Evolutionary conservation across 2,797 vertebrate genomes (phyloP).

Genomic region (Cheirogaleus major): DNA sequence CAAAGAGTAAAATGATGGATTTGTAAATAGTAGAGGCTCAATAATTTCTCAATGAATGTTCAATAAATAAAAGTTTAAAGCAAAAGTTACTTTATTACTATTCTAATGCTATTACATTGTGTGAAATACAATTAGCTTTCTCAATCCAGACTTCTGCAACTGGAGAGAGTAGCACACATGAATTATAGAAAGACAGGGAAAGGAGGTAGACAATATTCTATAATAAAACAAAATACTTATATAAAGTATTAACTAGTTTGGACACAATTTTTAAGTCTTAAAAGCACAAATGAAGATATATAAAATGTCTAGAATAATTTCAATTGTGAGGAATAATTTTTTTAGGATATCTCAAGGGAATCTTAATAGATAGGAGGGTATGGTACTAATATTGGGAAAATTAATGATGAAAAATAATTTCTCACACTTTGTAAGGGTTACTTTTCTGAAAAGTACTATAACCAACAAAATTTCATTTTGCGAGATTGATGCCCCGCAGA

Average conservation of each 20-base stretch:
- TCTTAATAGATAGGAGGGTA: not conserved
- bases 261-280: not conserved
- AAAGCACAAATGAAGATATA: not conserved
- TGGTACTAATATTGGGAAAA: not conserved
- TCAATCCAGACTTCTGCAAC: fast-evolving
- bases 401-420: not conserved
- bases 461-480: constrained; percentile 15
- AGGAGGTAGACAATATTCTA: fast-evolving
- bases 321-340: not conserved
- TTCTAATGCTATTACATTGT: not conserved
- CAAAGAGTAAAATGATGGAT: not conserved
- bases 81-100: not conserved
- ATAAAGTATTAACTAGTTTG: not conserved
- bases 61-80: not conserved
- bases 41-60: not conserved
- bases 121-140: not conserved
- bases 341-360: not conserved
- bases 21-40: not conserved
- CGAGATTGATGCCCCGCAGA: not conserved
- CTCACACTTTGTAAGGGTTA: not conserved
- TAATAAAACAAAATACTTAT: not conserved
- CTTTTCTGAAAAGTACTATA: constrained; percentile 12
- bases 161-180: too few species aligned
- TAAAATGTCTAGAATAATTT: constrained; percentile 4
- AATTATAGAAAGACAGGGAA: not conserved